These are phyloP conservation scores for Ennomos quercinarius DNA, from an alignment of 2,888 invertebrate genomes.

Conservation along the genomic window DNA sequence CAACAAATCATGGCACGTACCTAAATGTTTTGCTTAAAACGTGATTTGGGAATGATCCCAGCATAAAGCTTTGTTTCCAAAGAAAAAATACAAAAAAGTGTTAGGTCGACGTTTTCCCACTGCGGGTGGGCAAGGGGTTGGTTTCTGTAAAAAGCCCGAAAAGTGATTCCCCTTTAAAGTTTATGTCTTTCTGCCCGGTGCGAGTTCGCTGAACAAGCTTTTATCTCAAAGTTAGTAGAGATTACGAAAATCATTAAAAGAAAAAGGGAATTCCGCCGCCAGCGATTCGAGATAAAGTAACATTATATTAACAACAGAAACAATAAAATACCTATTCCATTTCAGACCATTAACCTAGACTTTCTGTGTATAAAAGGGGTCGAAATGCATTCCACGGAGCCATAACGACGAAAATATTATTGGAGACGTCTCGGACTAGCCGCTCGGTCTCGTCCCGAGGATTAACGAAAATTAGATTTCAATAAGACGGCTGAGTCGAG, in stretches of 20 bases:
- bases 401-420: slow-evolving; percentile 69
- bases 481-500: slow-evolving; percentile 80
- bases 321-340: slow-evolving; percentile 42
- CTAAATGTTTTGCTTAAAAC: slow-evolving; percentile 21
- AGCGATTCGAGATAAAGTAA: slow-evolving; percentile 30
- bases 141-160: slow-evolving; percentile 40
- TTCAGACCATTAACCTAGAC: slow-evolving; percentile 45
- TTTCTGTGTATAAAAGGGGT: slow-evolving; percentile 46
- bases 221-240: slow-evolving; percentile 42
- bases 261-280: slow-evolving; percentile 34
- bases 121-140: slow-evolving; percentile 42
- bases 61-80: slow-evolving; percentile 37
- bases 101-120: slow-evolving; percentile 39
- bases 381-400: slow-evolving; percentile 55
- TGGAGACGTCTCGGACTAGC: slow-evolving; percentile 61
- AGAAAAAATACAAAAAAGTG: slow-evolving; percentile 38
- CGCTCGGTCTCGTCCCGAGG: slow-evolving; percentile 66
- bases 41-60: slow-evolving; percentile 35
- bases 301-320: slow-evolving; percentile 38
- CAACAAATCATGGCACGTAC: slow-evolving; percentile 15
- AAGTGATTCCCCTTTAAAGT: slow-evolving; percentile 46
- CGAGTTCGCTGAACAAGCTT: slow-evolving; percentile 43
- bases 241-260: slow-evolving; percentile 43
- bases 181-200: slow-evolving; percentile 43
- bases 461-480: slow-evolving; percentile 85